Conservation (phyloP, 2,888 invertebrate genomes). For the Mythimna ferrago region DNA sequence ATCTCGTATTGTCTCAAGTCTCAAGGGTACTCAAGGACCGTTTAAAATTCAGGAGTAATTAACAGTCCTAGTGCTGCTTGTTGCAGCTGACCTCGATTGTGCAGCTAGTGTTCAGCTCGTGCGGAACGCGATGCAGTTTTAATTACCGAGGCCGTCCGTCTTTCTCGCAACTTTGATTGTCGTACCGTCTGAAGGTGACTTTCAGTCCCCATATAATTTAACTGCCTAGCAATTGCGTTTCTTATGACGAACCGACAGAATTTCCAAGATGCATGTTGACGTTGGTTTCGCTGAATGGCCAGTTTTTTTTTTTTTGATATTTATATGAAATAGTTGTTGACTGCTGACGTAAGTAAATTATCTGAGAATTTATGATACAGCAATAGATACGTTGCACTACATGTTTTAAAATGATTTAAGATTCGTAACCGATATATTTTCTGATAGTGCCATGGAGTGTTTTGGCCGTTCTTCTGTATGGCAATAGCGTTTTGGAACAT, state of each 20-base stretch:
- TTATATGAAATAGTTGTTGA: slow-evolving; percentile 1
- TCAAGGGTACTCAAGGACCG: slow-evolving; percentile 66
- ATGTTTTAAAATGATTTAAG: slow-evolving; percentile 16
- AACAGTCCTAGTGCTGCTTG: slow-evolving; percentile 67
- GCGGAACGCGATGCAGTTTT: slow-evolving; percentile 85
- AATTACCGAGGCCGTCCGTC: slow-evolving; percentile 77
- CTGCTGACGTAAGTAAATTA: slow-evolving; percentile 45
- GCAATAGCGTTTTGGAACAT: neutral
- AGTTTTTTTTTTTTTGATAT: neutral
- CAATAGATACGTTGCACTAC: neutral
- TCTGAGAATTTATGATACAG: slow-evolving; percentile 30
- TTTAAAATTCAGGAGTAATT: slow-evolving; percentile 71
- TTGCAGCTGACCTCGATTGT: slow-evolving; percentile 80
- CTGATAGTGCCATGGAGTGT: neutral
- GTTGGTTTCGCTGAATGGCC: slow-evolving; percentile 51
- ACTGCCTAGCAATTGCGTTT: slow-evolving; percentile 45
- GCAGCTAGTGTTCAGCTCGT: slow-evolving; percentile 75
- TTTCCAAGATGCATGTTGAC: slow-evolving; percentile 52
- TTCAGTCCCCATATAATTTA: slow-evolving; percentile 47
- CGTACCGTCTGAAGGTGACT: slow-evolving; percentile 57
- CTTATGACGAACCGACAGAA: slow-evolving; percentile 33
- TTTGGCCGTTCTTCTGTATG: neutral
- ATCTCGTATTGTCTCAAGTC: slow-evolving; percentile 65
- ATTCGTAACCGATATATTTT: neutral
- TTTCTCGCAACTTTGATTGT: slow-evolving; percentile 71